Base-by-base conservation (phyloP, 64 coral and sea anemone species). In the Actinia equina region DNA sequence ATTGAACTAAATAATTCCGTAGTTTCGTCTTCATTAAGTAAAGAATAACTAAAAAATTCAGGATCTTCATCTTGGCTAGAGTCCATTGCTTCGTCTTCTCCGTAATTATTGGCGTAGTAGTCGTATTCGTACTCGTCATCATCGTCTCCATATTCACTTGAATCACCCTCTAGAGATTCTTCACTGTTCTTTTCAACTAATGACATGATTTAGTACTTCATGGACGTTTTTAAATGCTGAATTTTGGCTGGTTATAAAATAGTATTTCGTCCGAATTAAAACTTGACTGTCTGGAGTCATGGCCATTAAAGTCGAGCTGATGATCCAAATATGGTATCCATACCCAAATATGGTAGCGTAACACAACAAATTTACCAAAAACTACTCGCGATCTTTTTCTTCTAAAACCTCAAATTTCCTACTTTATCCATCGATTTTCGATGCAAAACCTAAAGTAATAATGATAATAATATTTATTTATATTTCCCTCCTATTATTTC, bases 81-180 rank as follows among this genome's bases (percentile, higher is more conserved):
- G 10, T 78, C 77, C 74, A 92, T 87, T 52, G 85, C 90, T 57
- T 92, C 90, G 51, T 92, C 90, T 45, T 92, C 90, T 5, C 79
- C 76, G 2, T 57, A 59, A 87, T 92, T 87, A 52, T 87, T 82
- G 7, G 84, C 87, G 60, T 92, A 92, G 52, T 92, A 91, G 82
- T 85, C 83, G 52, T 92, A 59, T 10, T 87, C 90, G 16, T 83
- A 58, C 3, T 71, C 60, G 46, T 92, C 90, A 26, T 92, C 90
- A 15, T 92, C 90, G 13, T 92, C 90, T 17, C 84, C 90, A 60
- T 92, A 92, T 54, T 92, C 90, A 80, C 90, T 92, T 30, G 90
- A 92, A 85, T 92, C 90, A 2, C 84, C 84, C 17, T 92, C 90
- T 45, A 82, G 14, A 26, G 90, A 87, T 64, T 92, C 90, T 80